These are phyloP conservation scores for Heliconius eleuchia DNA, from an alignment of 1,140 invertebrate species.

Conservation along the genomic window DNA sequence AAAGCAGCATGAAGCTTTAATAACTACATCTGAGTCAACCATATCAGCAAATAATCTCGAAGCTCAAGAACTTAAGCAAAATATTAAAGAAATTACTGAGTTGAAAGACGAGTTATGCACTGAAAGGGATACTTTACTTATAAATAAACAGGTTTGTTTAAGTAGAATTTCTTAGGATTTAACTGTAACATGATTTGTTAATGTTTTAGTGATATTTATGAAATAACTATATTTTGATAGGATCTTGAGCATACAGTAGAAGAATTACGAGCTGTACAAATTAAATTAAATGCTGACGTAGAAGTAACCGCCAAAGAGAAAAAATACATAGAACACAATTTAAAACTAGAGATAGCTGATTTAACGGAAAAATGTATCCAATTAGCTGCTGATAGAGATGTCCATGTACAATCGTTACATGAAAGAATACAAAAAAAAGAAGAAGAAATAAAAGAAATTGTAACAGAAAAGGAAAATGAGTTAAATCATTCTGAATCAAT, in stretches of 20 bases:
- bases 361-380: slow-evolving; percentile 69
- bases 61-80: slow-evolving; percentile 43
- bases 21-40: background rate
- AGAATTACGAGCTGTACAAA: slow-evolving; percentile 46
- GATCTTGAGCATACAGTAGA: slow-evolving; percentile 54
- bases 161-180: background rate
- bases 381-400: slow-evolving; percentile 71
- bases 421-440: slow-evolving; percentile 44
- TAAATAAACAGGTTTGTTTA: slow-evolving; percentile 66
- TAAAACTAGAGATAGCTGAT: slow-evolving; percentile 67
- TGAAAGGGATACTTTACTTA: slow-evolving; percentile 40
- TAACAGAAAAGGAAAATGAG: slow-evolving; percentile 48
- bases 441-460: slow-evolving; percentile 33
- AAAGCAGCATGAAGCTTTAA: background rate
- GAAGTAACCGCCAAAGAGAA: slow-evolving; percentile 49
- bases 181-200: background rate
- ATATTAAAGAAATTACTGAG: slow-evolving; percentile 36
- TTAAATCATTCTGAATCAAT: slow-evolving; percentile 61
- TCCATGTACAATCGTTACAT: slow-evolving; percentile 45
- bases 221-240: slow-evolving; percentile 46
- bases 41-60: slow-evolving; percentile 15
- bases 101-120: slow-evolving; percentile 48
- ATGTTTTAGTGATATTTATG: background rate
- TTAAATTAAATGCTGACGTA: slow-evolving; percentile 45
- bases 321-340: slow-evolving; percentile 44